A percentile compares a stretch with the other conserved stretches of the same genome.
Conservation (phyloP, 2,113 vertebrate species). For the Pseudorhombus dupliciocellatus region DNA sequence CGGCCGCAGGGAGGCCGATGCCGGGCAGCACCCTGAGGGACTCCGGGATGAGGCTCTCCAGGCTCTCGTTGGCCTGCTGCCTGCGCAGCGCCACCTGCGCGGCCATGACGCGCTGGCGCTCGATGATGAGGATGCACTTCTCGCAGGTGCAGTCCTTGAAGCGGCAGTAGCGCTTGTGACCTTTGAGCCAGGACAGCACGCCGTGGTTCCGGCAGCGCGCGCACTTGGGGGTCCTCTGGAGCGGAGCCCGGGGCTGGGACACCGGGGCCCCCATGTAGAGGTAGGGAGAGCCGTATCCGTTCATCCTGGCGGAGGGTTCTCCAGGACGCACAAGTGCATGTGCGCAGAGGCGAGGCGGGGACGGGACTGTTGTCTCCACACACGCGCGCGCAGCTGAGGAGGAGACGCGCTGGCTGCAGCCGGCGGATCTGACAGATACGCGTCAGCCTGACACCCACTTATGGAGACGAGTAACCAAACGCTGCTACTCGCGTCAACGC, state of each 20-base stretch:
- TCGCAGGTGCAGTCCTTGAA: slow-evolving; percentile 98
- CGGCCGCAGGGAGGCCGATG: slow-evolving; percentile 63
- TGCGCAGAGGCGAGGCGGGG: slow-evolving; percentile 21
- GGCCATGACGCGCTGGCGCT: slow-evolving; percentile 96
- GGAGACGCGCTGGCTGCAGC: slow-evolving; percentile 61
- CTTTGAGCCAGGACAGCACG: slow-evolving; percentile 96
- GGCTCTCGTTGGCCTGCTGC: slow-evolving; percentile 96
- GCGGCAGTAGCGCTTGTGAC: slow-evolving; percentile 96
- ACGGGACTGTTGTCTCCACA: slow-evolving; percentile 33
- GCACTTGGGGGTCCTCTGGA: slow-evolving; percentile 95
- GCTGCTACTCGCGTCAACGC: slow-evolving; percentile 61
- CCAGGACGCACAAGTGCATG: slow-evolving; percentile 39
- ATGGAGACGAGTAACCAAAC: slow-evolving; percentile 73
- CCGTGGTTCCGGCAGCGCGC: slow-evolving; percentile 96
- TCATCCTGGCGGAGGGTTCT: slow-evolving; percentile 79
- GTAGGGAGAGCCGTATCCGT: slow-evolving; percentile 95
- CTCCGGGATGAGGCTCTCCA: slow-evolving; percentile 94
- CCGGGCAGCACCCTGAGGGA: slow-evolving; percentile 86
- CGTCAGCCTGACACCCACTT: slow-evolving; percentile 73
- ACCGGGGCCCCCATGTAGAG: slow-evolving; percentile 94
- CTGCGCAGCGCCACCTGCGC: slow-evolving; percentile 94
- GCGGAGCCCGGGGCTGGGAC: slow-evolving; percentile 89
- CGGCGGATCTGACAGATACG: slow-evolving; percentile 70
- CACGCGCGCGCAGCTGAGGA: slow-evolving; percentile 30
- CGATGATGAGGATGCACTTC: slow-evolving; percentile 98